phyloP scores from a whole-genome alignment of 2,113 vertebrate genomes.

The Bos javanicus region DNA sequence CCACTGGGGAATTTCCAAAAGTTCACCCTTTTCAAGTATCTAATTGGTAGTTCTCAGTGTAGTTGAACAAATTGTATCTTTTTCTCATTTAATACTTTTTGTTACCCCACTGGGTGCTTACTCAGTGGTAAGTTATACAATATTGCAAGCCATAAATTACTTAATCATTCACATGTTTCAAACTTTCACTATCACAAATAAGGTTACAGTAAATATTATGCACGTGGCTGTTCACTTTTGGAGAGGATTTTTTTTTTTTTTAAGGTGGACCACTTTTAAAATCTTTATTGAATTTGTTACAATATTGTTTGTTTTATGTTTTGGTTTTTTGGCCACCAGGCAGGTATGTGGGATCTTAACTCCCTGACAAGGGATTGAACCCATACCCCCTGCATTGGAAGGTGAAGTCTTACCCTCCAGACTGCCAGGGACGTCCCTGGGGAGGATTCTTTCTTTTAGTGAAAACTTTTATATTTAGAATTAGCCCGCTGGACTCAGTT shows the following conservation, averaged over 20 bases:
- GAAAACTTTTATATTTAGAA: not conserved
- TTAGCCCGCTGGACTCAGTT: not conserved
- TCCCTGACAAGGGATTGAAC: not conserved
- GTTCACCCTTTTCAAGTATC: not conserved
- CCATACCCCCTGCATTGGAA: not conserved
- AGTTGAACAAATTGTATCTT: not conserved
- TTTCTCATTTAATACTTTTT: slow-evolving; percentile 31
- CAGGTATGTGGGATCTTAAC: not conserved
- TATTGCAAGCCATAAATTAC: not conserved
- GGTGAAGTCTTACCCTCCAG: not conserved
- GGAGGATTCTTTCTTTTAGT: not conserved
- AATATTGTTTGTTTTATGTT: not conserved
- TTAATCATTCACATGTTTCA: slow-evolving; percentile 11
- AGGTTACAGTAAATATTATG: not conserved
- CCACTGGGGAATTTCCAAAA: not conserved
- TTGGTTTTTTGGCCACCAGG: not conserved
- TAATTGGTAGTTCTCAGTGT: not conserved
- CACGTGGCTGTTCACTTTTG: not conserved
- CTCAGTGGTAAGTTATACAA: not conserved
- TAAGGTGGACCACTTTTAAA: not conserved
- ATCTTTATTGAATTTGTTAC: not conserved
- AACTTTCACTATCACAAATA: not conserved
- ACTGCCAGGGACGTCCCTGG: not conserved
- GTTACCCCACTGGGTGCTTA: not conserved
- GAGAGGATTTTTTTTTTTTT: not conserved